Base-by-base conservation (phyloP, 1,140 invertebrate species). In the Neuroterus valhalla region DNA sequence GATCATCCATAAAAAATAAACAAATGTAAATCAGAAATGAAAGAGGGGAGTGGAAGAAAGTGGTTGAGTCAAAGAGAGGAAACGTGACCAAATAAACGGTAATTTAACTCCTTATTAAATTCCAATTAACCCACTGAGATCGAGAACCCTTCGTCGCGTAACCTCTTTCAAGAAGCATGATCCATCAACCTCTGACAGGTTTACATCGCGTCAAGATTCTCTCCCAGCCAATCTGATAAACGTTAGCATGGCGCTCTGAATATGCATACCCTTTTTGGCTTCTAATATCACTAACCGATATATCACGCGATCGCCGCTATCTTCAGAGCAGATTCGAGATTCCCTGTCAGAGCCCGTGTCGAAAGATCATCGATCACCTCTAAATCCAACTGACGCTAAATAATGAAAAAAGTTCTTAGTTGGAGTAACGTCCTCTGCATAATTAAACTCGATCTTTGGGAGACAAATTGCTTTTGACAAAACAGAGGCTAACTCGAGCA, bases 141-240 rank as follows among this genome's bases (percentile, higher is more conserved):
- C 67, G 45, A 72, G 77, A 75, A 74, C 55, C 66, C 62, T 66
- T 43, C 44, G 52, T 21, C 70, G 75, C 66, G 75, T 78, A 82
- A 83, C 75, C 79, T 82, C 81, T 79, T 83, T 81, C 78, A 76
- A 72, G 74, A 72, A 76, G 76, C 77, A 79, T 79, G 82, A 89
- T 89, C 86, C 85, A 89, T 89, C 87, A 89, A 87, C 66, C 69
- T 75, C 78, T 84, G 87, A 87, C 86, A 86, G 82, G 82, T 86
- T 87, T 84, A 85, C 87, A 86, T 85, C 82, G 79, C 85, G 86
- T 85, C 81, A 87, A 87, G 85, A 86, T 84, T 84, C 80, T 80
- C 82, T 75, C 68, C 74, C 78, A 68, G 50, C 74, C 82, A 81
- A 88, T 88, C 87, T 85, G 87, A 88, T 89, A 86, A 88, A 86